phyloP scores from a whole-genome alignment of 2,797 vertebrate genomes.

The Kryptopterus vitreolus region DNA sequence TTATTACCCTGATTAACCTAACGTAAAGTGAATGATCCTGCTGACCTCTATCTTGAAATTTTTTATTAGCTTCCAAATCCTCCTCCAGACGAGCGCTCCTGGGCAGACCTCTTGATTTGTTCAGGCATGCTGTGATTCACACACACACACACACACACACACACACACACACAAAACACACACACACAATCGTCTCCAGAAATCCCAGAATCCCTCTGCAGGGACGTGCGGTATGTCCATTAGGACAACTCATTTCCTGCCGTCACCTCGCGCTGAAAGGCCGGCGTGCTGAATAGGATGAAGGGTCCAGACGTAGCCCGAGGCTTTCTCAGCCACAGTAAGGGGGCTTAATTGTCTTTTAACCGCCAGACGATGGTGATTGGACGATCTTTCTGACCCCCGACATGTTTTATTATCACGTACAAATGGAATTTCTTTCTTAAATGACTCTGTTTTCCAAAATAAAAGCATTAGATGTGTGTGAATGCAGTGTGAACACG shows the following conservation, averaged over 20 bases:
- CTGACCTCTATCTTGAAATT: neutral
- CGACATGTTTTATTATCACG: slow-evolving; percentile 31
- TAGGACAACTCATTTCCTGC: slow-evolving; percentile 37
- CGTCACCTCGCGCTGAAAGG: slow-evolving; percentile 40
- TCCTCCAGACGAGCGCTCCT: neutral
- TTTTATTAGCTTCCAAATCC: neutral
- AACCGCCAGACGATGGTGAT: slow-evolving; percentile 35
- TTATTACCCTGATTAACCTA: too few species aligned
- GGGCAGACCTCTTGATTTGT: slow-evolving; percentile 34
- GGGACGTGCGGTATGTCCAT: slow-evolving; percentile 21
- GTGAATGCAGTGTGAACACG: slow-evolving; percentile 37
- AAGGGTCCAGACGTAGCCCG: slow-evolving; percentile 34
- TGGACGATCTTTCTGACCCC: slow-evolving; percentile 23
- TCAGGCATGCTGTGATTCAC: slow-evolving; percentile 30
- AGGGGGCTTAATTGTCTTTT: slow-evolving; percentile 48
- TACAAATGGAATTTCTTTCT: too few species aligned
- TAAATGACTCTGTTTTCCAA: too few species aligned
- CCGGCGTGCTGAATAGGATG: slow-evolving; percentile 37
- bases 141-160: too few species aligned
- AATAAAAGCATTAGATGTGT: neutral
- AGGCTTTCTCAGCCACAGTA: slow-evolving; percentile 37
- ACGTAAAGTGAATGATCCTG: too few species aligned
- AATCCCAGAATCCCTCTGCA: slow-evolving; percentile 29
- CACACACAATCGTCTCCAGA: too few species aligned
- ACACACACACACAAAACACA: too few species aligned